Evolutionary conservation across 2,888 invertebrate genomes (phyloP), one percentile per base, ranked within the genome.

Genomic region (Metopia argyrocephala): DNA sequence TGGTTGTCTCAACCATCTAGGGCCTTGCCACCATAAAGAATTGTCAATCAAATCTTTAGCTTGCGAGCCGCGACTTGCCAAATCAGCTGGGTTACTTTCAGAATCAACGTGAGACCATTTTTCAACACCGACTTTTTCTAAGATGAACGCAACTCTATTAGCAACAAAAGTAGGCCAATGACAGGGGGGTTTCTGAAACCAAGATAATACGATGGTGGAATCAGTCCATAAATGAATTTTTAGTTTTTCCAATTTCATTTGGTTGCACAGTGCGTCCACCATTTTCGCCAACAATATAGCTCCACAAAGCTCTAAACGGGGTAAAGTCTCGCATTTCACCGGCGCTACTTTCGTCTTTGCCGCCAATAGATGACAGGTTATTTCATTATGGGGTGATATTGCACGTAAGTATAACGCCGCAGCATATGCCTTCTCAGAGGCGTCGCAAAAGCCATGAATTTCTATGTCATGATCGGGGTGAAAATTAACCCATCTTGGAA

Each of bases 161-260:
- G 9, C 61, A 45, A 61, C 61, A 23, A 61, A 61, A 7, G 61
- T 61, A 15, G 38, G 38, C 61, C 61, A 61, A 9, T 7, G 7
- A 45, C 61, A 61, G 1, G 46, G 38, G 5, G 46, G 61, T 45
- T 61, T 61, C 7, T 21, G 15, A 5, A 61, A 23, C 61, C 61
- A 61, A 2, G 61, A 38, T 21, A 61, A 45, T 5, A 61, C 38
- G 5, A 61, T 61, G 27, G 28, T 28, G 5, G 57, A 57, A 57
- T 57, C 57, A 28, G 57, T 31, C 57, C 31, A 57, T 28, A 57
- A 57, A 31, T 57, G 28, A 57, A 18, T 57, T n/a, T 28, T 57
- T 54, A 25, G 4, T 15, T 25, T 21, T 12, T 3, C 23, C 25
- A 54, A 54, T 15, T 54, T 25, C 25, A 54, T 25, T 54, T 54